Conservation (phyloP, 2,888 invertebrate genomes). For the Chloromyia formosa region DNA sequence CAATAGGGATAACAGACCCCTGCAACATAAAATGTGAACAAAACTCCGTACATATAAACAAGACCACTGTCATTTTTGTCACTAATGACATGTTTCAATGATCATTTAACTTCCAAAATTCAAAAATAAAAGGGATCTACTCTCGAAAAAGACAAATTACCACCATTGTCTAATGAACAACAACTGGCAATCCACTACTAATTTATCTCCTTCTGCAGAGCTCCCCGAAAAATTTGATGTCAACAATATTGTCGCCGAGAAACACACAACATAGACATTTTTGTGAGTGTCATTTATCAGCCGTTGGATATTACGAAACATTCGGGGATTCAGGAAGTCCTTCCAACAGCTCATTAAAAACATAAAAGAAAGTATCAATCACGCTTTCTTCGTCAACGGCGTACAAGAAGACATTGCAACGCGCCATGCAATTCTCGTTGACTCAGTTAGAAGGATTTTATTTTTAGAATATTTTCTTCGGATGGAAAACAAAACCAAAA, state of each 20-base stretch:
- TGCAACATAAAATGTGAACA: no score
- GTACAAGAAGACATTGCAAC: not conserved
- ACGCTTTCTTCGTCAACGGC: not conserved
- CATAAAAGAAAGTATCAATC: slow-evolving; percentile 32
- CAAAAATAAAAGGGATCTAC: no score
- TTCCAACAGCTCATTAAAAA: slow-evolving; percentile 15
- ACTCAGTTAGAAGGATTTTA: slow-evolving; percentile 17
- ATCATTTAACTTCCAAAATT: no score
- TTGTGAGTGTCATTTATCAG: slow-evolving; percentile 1
- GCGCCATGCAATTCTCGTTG: slow-evolving; percentile 5
- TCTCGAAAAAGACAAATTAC: not conserved
- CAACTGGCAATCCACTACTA: not conserved
- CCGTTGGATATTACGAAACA: not conserved
- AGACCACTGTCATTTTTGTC: no score
- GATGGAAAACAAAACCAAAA: not conserved
- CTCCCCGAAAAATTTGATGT: not conserved
- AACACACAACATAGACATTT: not conserved
- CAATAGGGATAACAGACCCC: no score
- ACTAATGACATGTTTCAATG: no score
- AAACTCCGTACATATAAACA: no score
- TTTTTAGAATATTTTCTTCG: slow-evolving; percentile 18
- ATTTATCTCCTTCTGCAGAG: not conserved
- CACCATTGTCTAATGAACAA: not conserved
- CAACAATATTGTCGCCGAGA: not conserved
- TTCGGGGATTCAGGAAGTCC: slow-evolving; percentile 1